A percentile compares a stretch with the other conserved stretches of the same genome.
phyloP scores from a whole-genome alignment of 2,797 vertebrate species.

The Lithobates pipiens region DNA sequence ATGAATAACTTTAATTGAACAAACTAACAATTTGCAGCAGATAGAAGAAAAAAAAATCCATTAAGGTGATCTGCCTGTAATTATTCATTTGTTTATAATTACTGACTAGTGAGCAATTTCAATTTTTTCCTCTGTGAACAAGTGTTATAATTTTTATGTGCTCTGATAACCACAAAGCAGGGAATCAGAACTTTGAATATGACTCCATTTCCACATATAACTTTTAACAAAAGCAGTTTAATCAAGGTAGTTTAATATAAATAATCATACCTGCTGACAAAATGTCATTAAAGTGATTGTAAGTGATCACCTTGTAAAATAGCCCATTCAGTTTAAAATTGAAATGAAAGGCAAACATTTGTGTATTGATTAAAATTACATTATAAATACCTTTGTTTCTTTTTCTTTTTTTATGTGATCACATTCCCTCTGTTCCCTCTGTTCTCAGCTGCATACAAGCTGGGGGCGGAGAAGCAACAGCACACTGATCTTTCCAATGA shows the following conservation, averaged over 20 bases:
- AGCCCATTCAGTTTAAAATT: no score
- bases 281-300: background rate
- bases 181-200: background rate
- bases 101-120: background rate
- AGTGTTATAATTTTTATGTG: conserved; percentile 35
- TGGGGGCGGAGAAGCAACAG: no score
- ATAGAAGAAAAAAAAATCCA: conserved; percentile 28
- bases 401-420: no score
- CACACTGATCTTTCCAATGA: no score
- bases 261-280: background rate
- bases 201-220: background rate
- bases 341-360: no score
- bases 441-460: no score
- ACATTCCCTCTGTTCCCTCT: no score
- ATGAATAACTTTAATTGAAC: conserved; percentile 47
- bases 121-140: conserved; percentile 15
- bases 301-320: no score
- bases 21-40: conserved; percentile 46
- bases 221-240: background rate
- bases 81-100: conserved; percentile 48
- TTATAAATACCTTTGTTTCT: no score
- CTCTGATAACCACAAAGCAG: conserved; percentile 10
- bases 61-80: conserved; percentile 37
- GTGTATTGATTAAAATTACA: no score
- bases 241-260: background rate